These are phyloP conservation scores for Polyommatus iphigenia DNA, from an alignment of 2,888 invertebrate genomes.

Conservation along the genomic window DNA sequence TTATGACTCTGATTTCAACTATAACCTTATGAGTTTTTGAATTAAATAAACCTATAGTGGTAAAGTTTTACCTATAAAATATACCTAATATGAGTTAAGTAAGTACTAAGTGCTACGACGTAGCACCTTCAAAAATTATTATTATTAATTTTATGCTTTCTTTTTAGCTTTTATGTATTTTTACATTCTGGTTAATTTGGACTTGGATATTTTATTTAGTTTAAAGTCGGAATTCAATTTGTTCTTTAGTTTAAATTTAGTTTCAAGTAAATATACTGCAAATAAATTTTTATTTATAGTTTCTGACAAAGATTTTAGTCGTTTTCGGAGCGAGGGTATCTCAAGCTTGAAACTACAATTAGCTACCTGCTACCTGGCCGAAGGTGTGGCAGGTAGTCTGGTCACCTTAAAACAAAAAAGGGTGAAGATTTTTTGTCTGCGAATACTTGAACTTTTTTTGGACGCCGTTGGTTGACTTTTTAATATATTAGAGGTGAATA, in stretches of 20 bases:
- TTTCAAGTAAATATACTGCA: too few species aligned
- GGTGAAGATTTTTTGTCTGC: conserved; percentile 1
- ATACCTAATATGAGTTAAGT: neutral
- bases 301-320: too few species aligned
- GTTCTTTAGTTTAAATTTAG: too few species aligned
- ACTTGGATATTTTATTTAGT: too few species aligned
- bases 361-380: neutral
- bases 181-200: too few species aligned
- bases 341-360: neutral
- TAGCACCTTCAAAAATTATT: neutral
- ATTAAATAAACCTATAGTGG: neutral
- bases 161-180: too few species aligned
- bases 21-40: neutral
- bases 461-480: neutral
- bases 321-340: neutral
- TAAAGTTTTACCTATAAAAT: too few species aligned
- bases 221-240: neutral
- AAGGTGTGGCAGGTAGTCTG: neutral
- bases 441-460: neutral
- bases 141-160: neutral
- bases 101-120: neutral
- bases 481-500: neutral
- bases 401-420: neutral
- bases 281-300: too few species aligned
- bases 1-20: neutral